phyloP scores from a whole-genome alignment of 2,797 vertebrate species.

The Dendrocincla tyrannina region DNA sequence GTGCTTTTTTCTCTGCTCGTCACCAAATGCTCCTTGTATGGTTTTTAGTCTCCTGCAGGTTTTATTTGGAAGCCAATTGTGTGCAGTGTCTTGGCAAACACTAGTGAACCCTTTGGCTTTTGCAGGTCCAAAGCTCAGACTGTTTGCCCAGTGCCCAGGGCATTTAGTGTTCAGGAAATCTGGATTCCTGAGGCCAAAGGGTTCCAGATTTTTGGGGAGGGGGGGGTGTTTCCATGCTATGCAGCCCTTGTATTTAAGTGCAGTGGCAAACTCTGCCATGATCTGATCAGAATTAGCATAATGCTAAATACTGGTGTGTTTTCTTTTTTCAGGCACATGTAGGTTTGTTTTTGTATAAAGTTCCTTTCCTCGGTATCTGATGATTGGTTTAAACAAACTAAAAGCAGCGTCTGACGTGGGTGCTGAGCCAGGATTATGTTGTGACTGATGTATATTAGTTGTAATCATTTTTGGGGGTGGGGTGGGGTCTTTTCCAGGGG shows the following conservation, averaged over 20 bases:
- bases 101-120: not conserved
- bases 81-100: constrained; percentile 17
- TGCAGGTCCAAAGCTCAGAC: constrained; percentile 17
- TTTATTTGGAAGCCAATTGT: not conserved
- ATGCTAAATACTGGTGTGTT: constrained; percentile 62
- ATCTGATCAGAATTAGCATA: constrained; percentile 43
- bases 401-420: constrained; percentile 71
- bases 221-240: constrained; percentile 52
- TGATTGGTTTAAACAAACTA: constrained; percentile 71
- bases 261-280: constrained; percentile 41
- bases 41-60: constrained; percentile 1
- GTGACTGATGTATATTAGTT: constrained; percentile 81
- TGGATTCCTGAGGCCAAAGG: constrained; percentile 59
- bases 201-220: not conserved
- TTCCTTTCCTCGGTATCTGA: constrained; percentile 69
- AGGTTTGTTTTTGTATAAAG: constrained; percentile 71
- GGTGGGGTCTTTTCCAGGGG: constrained; percentile 71
- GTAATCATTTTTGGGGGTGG: constrained; percentile 72
- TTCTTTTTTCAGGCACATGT: constrained; percentile 73
- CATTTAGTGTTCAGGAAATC: constrained; percentile 8
- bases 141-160: constrained; percentile 1
- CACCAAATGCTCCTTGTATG: not conserved
- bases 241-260: constrained; percentile 72
- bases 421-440: constrained; percentile 78
- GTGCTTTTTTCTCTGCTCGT: not conserved